Evolutionary conservation across 2,113 vertebrate species (phyloP).

Genomic region (Clarias magur): DNA sequence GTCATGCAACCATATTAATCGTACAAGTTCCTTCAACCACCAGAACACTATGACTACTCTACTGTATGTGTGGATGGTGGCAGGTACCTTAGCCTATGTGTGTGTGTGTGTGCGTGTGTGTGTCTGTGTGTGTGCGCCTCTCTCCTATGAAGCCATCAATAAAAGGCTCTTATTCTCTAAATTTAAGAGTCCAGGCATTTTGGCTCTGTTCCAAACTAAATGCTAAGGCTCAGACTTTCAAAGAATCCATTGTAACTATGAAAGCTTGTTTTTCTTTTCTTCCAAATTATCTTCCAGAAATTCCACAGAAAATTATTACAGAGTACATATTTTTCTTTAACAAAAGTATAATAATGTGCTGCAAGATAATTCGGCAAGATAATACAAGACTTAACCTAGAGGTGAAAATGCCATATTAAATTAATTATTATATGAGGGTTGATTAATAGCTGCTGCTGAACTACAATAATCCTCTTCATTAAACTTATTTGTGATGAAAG

Average conservation of each 20-base stretch:
- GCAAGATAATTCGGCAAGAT: background rate
- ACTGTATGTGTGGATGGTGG: background rate
- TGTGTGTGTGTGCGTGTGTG: constrained; percentile 30
- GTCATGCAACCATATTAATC: constrained; percentile 1
- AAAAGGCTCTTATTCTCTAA: constrained; percentile 63
- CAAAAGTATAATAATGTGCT: background rate
- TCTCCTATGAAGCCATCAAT: constrained; percentile 55
- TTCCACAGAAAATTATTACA: constrained; percentile 72
- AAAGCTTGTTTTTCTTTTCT: constrained; percentile 59
- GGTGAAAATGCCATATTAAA: background rate
- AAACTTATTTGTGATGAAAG: background rate
- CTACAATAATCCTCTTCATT: background rate
- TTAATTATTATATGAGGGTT: background rate
- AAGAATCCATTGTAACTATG: constrained; percentile 78
- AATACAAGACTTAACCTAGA: background rate
- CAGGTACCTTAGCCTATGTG: constrained; percentile 1
- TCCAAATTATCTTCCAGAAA: constrained; percentile 69
- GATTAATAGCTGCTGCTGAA: background rate
- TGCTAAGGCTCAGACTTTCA: constrained; percentile 67
- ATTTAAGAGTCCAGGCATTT: constrained; percentile 65
- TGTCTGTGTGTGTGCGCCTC: constrained; percentile 42
- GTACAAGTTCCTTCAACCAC: background rate
- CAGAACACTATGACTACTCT: constrained; percentile 8
- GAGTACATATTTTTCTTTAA: constrained; percentile 73
- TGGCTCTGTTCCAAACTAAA: constrained; percentile 60